phyloP scores from a whole-genome alignment of 1,140 invertebrate genomes.

The Drosophila subpulchrella region DNA sequence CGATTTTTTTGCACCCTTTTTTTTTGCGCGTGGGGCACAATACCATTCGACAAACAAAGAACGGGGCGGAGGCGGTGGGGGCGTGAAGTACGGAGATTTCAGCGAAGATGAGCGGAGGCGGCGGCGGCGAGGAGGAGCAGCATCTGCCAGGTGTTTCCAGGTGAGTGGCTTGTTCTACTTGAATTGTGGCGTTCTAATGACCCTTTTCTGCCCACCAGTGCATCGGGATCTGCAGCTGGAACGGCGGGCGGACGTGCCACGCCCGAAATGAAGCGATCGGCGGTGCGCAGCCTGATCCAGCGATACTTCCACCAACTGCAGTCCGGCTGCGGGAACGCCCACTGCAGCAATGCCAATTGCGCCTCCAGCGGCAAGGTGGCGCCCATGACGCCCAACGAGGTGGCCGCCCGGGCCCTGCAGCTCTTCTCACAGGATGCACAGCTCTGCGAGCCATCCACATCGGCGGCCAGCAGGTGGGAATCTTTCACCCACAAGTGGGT shows the following conservation, averaged over 20 bases:
- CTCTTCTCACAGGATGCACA: slow-evolving; percentile 93
- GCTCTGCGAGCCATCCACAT: slow-evolving; percentile 88
- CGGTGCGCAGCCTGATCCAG: slow-evolving; percentile 94
- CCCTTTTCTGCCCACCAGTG: slow-evolving; percentile 17
- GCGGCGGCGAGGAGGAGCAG: slow-evolving; percentile 50
- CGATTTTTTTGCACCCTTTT: slow-evolving; percentile 81
- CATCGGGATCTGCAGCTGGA: slow-evolving; percentile 52
- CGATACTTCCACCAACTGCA: slow-evolving; percentile 96
- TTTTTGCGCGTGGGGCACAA: slow-evolving; percentile 46
- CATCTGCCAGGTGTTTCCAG: slow-evolving; percentile 70
- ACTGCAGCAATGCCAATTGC: slow-evolving; percentile 94
- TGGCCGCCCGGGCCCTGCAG: slow-evolving; percentile 94
- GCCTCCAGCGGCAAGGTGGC: slow-evolving; percentile 94
- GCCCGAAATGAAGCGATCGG: slow-evolving; percentile 93
- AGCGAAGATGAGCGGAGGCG: slow-evolving; percentile 62
- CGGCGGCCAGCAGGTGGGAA: slow-evolving; percentile 22
- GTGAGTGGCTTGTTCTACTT: slow-evolving; percentile 19
- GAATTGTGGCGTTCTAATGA: not conserved
- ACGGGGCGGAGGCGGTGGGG: slow-evolving; percentile 24
- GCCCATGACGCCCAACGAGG: slow-evolving; percentile 93
- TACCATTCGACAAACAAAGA: slow-evolving; percentile 55
- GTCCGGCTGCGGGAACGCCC: slow-evolving; percentile 94
- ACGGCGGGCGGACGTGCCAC: slow-evolving; percentile 52
- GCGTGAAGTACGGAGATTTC: slow-evolving; percentile 15
- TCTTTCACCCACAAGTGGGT: too few species aligned